phyloP scores from a whole-genome alignment of 1,140 invertebrate genomes.

The Doryteuthis pealeii region DNA sequence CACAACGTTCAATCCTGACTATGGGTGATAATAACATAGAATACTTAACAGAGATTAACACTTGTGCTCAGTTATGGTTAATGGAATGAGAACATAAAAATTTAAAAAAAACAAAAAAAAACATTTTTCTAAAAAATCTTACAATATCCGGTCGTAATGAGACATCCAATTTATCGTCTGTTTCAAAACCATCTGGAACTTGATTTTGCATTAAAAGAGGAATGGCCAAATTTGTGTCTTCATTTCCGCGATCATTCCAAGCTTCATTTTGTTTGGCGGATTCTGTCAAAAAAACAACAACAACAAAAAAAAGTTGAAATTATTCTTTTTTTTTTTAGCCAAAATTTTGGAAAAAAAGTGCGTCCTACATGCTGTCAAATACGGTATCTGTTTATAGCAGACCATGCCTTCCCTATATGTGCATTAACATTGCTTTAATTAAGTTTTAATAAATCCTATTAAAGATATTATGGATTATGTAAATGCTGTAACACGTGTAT shows the following conservation, averaged over 20 bases:
- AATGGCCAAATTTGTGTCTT: conserved; percentile 45
- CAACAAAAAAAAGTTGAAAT: not conserved
- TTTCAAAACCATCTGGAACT: conserved; percentile 62
- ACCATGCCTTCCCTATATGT: too few species aligned
- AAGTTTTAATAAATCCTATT: too few species aligned
- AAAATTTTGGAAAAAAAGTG: too few species aligned
- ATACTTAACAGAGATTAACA: too few species aligned
- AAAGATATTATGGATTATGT: not conserved
- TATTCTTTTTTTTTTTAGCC: not conserved
- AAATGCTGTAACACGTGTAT: not conserved
- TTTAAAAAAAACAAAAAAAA: too few species aligned
- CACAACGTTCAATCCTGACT: too few species aligned
- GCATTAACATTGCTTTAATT: too few species aligned
- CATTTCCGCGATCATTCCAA: conserved; percentile 46
- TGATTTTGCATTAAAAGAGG: conserved; percentile 62
- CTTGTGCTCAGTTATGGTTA: too few species aligned
- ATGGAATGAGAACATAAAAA: too few species aligned
- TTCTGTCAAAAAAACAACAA: conserved; percentile 36
- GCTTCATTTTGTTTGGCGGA: conserved; percentile 42
- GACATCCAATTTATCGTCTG: conserved; percentile 62
- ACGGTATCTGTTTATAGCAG: too few species aligned
- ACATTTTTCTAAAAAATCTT: conserved; percentile 2
- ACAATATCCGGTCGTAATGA: conserved; percentile 58
- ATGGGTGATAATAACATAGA: too few species aligned
- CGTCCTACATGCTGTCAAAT: too few species aligned